phyloP scores from a whole-genome alignment of 92 coral and sea anemone species.

The Epizoanthus ramosus region DNA sequence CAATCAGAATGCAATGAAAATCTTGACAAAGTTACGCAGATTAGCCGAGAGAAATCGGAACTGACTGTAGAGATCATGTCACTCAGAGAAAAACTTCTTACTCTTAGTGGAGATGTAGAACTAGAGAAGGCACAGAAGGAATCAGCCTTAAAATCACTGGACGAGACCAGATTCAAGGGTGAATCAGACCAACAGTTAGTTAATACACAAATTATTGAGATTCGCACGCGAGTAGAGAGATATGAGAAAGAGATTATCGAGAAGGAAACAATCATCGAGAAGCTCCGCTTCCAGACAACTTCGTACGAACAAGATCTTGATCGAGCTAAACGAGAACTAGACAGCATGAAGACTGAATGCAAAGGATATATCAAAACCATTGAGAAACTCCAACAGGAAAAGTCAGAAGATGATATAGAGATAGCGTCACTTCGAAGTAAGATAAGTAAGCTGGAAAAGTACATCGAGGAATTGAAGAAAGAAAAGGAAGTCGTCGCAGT shows the following conservation, averaged over 20 bases:
- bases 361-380: conserved; percentile 58
- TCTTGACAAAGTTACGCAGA: conserved; percentile 77
- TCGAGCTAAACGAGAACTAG: conserved; percentile 79
- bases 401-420: conserved; percentile 73
- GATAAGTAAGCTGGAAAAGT: conserved; percentile 75
- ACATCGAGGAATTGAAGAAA: conserved; percentile 69
- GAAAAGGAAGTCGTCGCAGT: conserved; percentile 77
- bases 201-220: conserved; percentile 70
- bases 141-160: conserved; percentile 53
- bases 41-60: conserved; percentile 88
- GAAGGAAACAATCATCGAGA: conserved; percentile 83
- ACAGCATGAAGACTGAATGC: conserved; percentile 78
- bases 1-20: conserved; percentile 76
- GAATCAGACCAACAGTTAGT: conserved; percentile 66
- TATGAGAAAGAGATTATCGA: conserved; percentile 79
- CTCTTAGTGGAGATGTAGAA: conserved; percentile 78
- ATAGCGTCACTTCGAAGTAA: conserved; percentile 71
- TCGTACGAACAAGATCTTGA: conserved; percentile 79
- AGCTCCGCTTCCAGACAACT: conserved; percentile 74
- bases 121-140: conserved; percentile 69
- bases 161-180: conserved; percentile 64
- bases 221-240: conserved; percentile 74
- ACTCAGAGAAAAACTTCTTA: conserved; percentile 74
- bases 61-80: conserved; percentile 88
- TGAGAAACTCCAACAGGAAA: conserved; percentile 74